Percentiles rank a stretch among this genome's conserved stretches.
Conservation (phyloP, 2,113 vertebrate species). For the Nesospiza acunhae region DNA sequence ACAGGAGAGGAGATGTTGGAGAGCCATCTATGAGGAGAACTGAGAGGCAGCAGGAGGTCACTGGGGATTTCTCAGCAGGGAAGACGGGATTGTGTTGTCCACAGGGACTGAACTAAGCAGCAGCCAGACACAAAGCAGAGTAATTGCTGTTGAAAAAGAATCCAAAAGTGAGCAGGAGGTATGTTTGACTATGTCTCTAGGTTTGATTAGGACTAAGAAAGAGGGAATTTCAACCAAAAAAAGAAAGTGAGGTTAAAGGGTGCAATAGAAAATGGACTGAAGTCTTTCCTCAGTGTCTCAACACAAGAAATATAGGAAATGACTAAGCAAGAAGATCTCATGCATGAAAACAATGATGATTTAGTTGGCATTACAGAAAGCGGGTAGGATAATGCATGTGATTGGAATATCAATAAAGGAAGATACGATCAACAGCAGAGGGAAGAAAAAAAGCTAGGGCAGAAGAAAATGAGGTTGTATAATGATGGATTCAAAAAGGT, state of each 20-base stretch:
- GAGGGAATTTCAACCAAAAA: background rate
- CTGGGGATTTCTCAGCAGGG: background rate
- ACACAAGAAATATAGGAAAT: background rate
- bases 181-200: background rate
- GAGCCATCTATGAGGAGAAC: background rate
- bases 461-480: constrained; percentile 23
- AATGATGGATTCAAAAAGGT: constrained; percentile 41
- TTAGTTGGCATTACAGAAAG: constrained; percentile 38
- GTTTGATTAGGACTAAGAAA: background rate
- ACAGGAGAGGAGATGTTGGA: background rate
- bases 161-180: background rate
- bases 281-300: background rate
- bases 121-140: background rate
- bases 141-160: background rate
- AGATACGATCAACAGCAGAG: constrained; percentile 4
- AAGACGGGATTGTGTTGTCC: background rate
- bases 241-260: background rate
- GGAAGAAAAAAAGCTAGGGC: background rate
- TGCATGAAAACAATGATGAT: constrained; percentile 56
- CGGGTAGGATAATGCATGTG: background rate
- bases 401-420: constrained; percentile 50
- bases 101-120: background rate
- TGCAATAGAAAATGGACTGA: background rate
- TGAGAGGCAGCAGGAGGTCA: background rate
- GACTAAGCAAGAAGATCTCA: constrained; percentile 34